Evolutionary conservation across 2,797 vertebrate genomes (phyloP), one percentile per base, ranked within the genome.

Genomic region (Molossus alvarezi): DNA sequence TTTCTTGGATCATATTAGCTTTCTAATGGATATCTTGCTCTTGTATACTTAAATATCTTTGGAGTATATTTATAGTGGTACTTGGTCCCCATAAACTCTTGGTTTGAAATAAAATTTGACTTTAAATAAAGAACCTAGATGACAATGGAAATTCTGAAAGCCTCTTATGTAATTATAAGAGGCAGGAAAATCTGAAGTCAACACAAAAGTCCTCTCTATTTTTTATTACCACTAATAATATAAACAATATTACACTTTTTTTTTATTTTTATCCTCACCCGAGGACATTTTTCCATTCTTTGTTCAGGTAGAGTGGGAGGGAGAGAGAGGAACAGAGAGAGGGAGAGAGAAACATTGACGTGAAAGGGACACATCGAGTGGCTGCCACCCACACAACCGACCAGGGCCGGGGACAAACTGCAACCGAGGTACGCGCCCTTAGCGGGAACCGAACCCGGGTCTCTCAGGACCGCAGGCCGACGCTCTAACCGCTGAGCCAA

Each of bases 131-230:
- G 62, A 94, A 69, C 23, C 33, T 65, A 77, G 55, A 67, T 76
- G n/a, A 71, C 93, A 90, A 65, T 58, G 25, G 64, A 93, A 67
- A 88, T 88, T 88, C 62, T 91, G 73, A 81, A 92, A 92, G 27
- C 23, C 85, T 83, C 82, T 65, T 48, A 88, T 12, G 15, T 71
- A 13, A 23, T 76, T 80, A 6, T 82, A 69, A 91, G 48, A 76
- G 45, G n/a, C 45, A 91, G 60, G 33, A 85, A 85, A 57, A 93
- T 75, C 69, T 86, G 10, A 86, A 83, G 29, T 90, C 17, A 92
- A 60, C 3, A 92, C 14, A 69, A 88, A 95, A 91, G 41, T 2
- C 14, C 51, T 72, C 33, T 76, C 23, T 3, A n/a, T 86, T 88
- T 87, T 83, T 73, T 73, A 92, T 80, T 72, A 25, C 84, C 71